Evolutionary conservation across 2,888 invertebrate species (phyloP), one percentile per base, ranked within the genome.

Genomic region (Zaprionus obscuricornis): DNA sequence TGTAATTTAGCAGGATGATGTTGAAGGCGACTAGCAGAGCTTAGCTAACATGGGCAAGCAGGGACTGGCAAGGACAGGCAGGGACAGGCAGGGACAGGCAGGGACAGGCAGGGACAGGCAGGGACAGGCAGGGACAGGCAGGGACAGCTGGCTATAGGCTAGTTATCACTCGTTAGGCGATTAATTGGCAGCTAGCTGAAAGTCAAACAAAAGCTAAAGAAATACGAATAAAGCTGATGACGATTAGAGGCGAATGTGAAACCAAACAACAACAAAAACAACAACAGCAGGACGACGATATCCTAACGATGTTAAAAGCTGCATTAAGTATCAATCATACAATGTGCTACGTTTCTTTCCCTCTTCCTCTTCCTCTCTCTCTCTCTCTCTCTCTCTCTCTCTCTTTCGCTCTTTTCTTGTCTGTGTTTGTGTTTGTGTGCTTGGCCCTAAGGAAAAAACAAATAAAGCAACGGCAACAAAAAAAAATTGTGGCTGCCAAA

Each of bases 251-350:
- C 2, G 22, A 59, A 65, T 50, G 40, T 24, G 46, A 20, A 18
- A 29, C 51, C 64, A 57, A 45, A 66, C 47, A 34, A 8, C 4
- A 34, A 3, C 3, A 2, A 6, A 34, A 34, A 6, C 13, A 14
- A 3, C 2, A 34, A 16, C 22, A 40, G 27, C 59, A 52, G 58
- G 54, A 56, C 37, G 54, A 66, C 63, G 56, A 84, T 84, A 64
- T 77, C 64, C 74, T 74, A 74, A 85, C 83, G 83, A 79, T 66
- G 83, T 74, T 85, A 71, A 85, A 85, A 71, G 74, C 74, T 71
- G 70, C 85, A 78, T 78, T 85, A 78, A 85, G 78, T 82, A 74
- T 69, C 83, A 79, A 77, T 76, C 74, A 71, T 68, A 64, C 71
- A 73, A 57, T 71, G 49, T 49, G 39, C 17, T 47, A 31, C 13